Evolutionary conservation across 2,113 vertebrate species (phyloP).

Genomic region (Spea multiplicata): DNA sequence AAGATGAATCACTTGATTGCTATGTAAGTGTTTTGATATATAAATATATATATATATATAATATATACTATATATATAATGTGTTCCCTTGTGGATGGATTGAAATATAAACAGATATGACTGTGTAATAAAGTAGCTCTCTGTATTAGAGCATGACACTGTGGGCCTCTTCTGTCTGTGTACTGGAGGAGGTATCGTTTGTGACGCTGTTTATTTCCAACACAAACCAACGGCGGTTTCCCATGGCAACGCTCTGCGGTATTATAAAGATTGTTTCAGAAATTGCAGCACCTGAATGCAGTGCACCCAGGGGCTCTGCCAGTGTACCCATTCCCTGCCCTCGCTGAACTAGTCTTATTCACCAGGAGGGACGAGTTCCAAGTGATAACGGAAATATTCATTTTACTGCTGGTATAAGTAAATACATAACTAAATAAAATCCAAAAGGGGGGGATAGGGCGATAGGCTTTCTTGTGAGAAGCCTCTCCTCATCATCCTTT

Average conservation of each 20-base stretch:
- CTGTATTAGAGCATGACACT: neutral
- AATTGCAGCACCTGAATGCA: slow-evolving; percentile 17
- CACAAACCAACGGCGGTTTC: slow-evolving; percentile 9
- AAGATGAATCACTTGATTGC: slow-evolving; percentile 52
- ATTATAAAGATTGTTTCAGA: slow-evolving; percentile 21
- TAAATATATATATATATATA: slow-evolving; percentile 6
- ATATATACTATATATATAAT: too few species aligned
- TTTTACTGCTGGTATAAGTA: too few species aligned
- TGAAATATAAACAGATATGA: neutral
- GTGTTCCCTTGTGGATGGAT: too few species aligned
- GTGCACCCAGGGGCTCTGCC: slow-evolving; percentile 3
- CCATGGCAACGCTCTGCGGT: slow-evolving; percentile 32
- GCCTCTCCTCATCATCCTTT: too few species aligned
- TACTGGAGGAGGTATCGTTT: neutral
- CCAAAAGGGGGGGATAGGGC: too few species aligned
- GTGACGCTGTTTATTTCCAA: neutral
- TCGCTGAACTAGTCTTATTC: too few species aligned
- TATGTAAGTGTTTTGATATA: neutral
- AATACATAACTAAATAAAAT: too few species aligned
- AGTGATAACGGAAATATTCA: too few species aligned
- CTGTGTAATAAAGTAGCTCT: neutral
- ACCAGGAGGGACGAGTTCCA: too few species aligned
- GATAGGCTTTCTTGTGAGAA: too few species aligned
- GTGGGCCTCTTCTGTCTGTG: neutral
- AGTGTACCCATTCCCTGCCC: neutral